Percentiles rank a stretch among this genome's conserved stretches.
phyloP scores from a whole-genome alignment of 2,797 vertebrate species.

The Sus cebifrons region DNA sequence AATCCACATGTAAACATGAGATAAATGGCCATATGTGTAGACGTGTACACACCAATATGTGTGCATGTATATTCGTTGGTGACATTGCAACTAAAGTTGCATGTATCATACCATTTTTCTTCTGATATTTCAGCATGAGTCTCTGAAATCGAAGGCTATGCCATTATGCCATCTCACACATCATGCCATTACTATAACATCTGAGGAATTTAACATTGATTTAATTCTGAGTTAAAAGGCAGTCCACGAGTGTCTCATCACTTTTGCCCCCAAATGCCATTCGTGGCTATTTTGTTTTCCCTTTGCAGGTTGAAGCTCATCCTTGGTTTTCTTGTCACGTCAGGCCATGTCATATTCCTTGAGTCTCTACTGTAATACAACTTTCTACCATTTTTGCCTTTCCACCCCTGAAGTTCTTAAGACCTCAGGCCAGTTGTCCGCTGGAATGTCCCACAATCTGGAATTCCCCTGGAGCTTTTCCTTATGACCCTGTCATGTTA shows the following conservation, averaged over 20 bases:
- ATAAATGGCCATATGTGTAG: neutral
- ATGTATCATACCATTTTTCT: neutral
- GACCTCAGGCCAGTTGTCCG: neutral
- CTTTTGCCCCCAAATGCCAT: too few species aligned
- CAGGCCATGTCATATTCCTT: neutral
- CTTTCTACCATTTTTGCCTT: neutral
- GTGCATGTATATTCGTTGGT: neutral
- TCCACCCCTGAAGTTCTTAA: neutral
- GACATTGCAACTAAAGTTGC: neutral
- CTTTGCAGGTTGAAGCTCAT: neutral
- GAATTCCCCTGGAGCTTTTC: neutral
- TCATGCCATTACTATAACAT: rapidly evolving
- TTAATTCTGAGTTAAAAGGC: neutral
- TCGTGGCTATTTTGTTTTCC: neutral
- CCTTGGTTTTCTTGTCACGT: neutral
- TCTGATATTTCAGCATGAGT: neutral
- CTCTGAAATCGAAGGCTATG: too few species aligned
- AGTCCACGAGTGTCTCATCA: too few species aligned
- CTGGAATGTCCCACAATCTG: neutral
- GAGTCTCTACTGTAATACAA: neutral
- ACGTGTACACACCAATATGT: rapidly evolving
- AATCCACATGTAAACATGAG: neutral
- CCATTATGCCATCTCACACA: neutral
- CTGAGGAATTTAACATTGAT: neutral
- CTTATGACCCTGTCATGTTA: neutral